A percentile compares a stretch with the other conserved stretches of the same genome.
Evolutionary conservation across 2,113 vertebrate species (phyloP).

Genomic region (Albula glossodonta): DNA sequence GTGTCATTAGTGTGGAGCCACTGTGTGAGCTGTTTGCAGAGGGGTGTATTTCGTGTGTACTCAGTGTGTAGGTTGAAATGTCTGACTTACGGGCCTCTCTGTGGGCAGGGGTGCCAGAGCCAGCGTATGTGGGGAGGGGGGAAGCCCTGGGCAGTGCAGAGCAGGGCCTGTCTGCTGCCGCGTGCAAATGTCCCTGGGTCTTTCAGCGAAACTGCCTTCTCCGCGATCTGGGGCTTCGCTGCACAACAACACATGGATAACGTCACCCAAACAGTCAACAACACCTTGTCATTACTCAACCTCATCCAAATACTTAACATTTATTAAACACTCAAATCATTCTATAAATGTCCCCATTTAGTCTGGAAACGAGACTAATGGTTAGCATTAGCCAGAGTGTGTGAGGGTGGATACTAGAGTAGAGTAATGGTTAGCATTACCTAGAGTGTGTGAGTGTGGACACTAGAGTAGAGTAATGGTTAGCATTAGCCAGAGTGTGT

Average conservation of each 20-base stretch:
- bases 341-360: no score
- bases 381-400: no score
- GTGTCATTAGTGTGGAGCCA: no score
- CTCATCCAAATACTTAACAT: background rate
- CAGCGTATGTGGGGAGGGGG: slow-evolving; percentile 83
- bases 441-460: background rate
- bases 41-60: background rate
- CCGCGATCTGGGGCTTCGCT: slow-evolving; percentile 93
- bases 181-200: slow-evolving; percentile 73
- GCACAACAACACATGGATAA: slow-evolving; percentile 32
- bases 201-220: slow-evolving; percentile 82
- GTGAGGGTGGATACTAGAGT: no score
- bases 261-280: background rate
- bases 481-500: background rate
- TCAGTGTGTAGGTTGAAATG: background rate
- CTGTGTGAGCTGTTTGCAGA: background rate
- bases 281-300: no score
- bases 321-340: no score
- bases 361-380: no score
- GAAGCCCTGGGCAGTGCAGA: slow-evolving; percentile 84
- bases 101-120: slow-evolving; percentile 86
- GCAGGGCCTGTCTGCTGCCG: slow-evolving; percentile 80
- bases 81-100: slow-evolving; percentile 83
- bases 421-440: background rate
- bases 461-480: background rate